Base-by-base conservation (phyloP, 2,113 vertebrate species). In the Anser brachyrhynchus region DNA sequence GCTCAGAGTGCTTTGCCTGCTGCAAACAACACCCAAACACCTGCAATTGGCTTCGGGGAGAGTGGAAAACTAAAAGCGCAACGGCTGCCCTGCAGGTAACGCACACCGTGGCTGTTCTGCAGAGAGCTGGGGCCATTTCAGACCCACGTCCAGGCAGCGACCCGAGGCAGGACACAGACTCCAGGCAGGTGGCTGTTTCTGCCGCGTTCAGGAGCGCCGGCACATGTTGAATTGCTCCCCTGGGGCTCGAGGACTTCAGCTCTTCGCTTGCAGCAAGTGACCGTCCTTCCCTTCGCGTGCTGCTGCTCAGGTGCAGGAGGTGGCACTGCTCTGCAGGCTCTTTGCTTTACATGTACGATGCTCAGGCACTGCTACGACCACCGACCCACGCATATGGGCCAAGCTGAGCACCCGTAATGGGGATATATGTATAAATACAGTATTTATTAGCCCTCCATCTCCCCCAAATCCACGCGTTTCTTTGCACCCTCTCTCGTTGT, bases 201-300 rank as follows among this genome's bases (percentile, higher is more conserved):
- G 33, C 37, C 6, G 43, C 26, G 37, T 1, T 22, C 52, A 19
- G 73, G 51, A 51, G 6, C 58, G 51, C 33, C 14, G 28, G 25
- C 5, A 12, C 4, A 0, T 0, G 1, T 17, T 14, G 22, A 37
- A 44, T 65, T 8, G 0, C 35, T 52, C 52, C 46, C 57, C 49
- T 1, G 13, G 3, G 44, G 13, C 77, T 1, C 1, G 13, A 20
- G 44, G 10, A 31, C 26, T 2, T 4, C 51, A 21, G 20, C 10
- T 64, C 65, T 57, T 52, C 2, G 2, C 28, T 6, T 10, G 29
- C 3, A 2, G 57, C 11, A 31, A 1, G 5, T 12, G 66, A 12
- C 57, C 5, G 3, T 28, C 65, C 71, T 55, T 9, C 7, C 65
- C n/a, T 35, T 2, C 18, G 65, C 7, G 57, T 2, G 22, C 22